phyloP scores from a whole-genome alignment of 64 coral and sea anemone genomes.

The Pocillopora damicornis region DNA sequence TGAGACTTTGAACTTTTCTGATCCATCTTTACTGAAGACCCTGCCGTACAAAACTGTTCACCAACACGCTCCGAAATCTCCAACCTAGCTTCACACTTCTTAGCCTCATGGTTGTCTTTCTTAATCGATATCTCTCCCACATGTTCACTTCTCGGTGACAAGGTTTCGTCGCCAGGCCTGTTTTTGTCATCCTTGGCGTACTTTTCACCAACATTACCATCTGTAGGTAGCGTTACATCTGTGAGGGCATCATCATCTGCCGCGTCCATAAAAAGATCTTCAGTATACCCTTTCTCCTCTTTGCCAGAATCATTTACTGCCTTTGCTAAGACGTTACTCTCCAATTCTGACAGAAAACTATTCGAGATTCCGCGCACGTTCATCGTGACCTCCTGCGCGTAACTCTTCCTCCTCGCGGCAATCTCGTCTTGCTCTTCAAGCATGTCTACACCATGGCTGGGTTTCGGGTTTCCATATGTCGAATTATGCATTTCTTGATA shows the following conservation, averaged over 20 bases:
- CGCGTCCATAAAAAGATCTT: constrained; percentile 19
- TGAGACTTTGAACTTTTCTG: neutral
- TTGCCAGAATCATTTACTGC: neutral
- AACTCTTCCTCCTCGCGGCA: neutral
- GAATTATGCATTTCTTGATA: neutral
- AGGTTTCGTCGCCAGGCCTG: neutral
- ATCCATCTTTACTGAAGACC: constrained; percentile 7
- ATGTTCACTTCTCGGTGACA: neutral
- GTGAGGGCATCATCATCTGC: constrained; percentile 45
- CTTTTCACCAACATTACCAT: neutral
- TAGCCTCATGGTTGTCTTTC: neutral
- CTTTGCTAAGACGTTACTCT: constrained; percentile 10
- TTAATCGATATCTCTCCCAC: neutral
- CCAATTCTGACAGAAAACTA: constrained; percentile 11
- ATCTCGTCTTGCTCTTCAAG: too few species aligned
- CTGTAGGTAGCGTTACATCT: neutral
- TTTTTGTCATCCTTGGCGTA: neutral
- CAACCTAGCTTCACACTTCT: neutral
- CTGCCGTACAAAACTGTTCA: neutral
- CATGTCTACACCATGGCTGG: neutral
- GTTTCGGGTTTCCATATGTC: neutral
- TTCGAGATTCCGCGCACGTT: neutral
- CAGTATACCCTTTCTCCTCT: neutral
- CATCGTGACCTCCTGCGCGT: neutral
- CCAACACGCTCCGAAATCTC: neutral